Evolutionary conservation across 2,888 invertebrate species (phyloP), one percentile per base, ranked within the genome.

Genomic region (Trypoxylon attenuatum): DNA sequence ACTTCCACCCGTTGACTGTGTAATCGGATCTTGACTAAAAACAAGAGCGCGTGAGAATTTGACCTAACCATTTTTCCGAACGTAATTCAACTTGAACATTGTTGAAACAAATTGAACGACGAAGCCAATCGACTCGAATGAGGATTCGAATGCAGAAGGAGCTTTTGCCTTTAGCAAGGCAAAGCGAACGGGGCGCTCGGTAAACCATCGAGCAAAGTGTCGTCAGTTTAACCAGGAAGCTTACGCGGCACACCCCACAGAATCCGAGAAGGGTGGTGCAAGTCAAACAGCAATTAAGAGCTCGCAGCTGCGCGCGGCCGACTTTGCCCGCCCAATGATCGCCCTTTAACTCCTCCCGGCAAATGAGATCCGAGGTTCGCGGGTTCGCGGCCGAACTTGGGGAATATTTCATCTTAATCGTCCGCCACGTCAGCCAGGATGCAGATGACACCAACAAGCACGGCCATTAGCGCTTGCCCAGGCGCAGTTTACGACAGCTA

Each of bases 221-320:
- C 27, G 5, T 38, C 5, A 22, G 42, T 43, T 38, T 5, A 29
- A 41, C 16, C 38, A n/a, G 18, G 39, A 38, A 50, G 23, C 49
- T 27, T 1, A 18, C 15, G 13, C 6, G 6, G 50, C 10, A 22
- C 38, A 33, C 47, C 55, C 53, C 38, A 33, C 57, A 19, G 59
- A 47, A 49, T 49, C 55, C n/a, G 33, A 15, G 49, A 33, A 57
- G 57, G 59, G 49, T 42, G 22, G 13, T 42, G 27, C 50, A 27
- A 59, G 61, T 72, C 69, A 63, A 73, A 72, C 52, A 60, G 69
- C 60, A 72, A 73, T 73, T 73, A 73, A 66, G 53, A 60, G 56
- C 55, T 45, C 19, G 55, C 67, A 59, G 63, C 58, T 54, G 53
- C 25, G 50, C 63, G n/a, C n/a, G n/a, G n/a, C n/a, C n/a, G n/a